Percentiles rank a stretch among this genome's conserved stretches.
Evolutionary conservation across 2,888 invertebrate genomes (phyloP).

Genomic region (Xanthia togata): DNA sequence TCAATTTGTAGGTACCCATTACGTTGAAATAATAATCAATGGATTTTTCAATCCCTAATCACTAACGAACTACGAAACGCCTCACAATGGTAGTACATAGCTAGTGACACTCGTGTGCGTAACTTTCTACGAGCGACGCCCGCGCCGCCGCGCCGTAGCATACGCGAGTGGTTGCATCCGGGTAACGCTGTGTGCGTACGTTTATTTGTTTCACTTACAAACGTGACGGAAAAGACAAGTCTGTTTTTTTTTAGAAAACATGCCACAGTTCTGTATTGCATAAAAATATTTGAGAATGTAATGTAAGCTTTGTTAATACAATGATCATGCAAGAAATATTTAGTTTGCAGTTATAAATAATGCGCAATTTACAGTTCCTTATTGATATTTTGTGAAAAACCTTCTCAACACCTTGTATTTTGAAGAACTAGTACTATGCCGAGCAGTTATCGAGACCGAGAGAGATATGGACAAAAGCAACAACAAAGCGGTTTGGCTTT

Average conservation of each 20-base stretch:
- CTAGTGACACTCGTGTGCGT: constrained; percentile 36
- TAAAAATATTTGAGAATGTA: background rate
- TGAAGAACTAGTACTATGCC: background rate
- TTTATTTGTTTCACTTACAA: constrained; percentile 51
- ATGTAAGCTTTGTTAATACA: too few species aligned
- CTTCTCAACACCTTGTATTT: background rate
- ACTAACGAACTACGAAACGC: background rate
- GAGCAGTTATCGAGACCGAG: too few species aligned
- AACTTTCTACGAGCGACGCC: constrained; percentile 80
- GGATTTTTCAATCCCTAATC: background rate
- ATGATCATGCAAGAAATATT: background rate
- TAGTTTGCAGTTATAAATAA: background rate
- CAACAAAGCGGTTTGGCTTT: too few species aligned
- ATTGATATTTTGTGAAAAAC: background rate
- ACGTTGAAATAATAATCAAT: background rate
- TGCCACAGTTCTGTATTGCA: background rate
- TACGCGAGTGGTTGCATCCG: constrained; percentile 74
- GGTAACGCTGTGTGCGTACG: constrained; percentile 61
- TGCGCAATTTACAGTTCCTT: background rate
- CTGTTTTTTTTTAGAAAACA: constrained; percentile 22
- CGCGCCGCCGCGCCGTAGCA: too few species aligned
- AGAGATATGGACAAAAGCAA: background rate
- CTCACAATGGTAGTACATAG: constrained; percentile 34
- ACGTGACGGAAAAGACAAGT: constrained; percentile 23
- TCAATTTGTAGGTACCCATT: background rate